phyloP scores from a whole-genome alignment of 2,113 vertebrate species.

The Indri indri region DNA sequence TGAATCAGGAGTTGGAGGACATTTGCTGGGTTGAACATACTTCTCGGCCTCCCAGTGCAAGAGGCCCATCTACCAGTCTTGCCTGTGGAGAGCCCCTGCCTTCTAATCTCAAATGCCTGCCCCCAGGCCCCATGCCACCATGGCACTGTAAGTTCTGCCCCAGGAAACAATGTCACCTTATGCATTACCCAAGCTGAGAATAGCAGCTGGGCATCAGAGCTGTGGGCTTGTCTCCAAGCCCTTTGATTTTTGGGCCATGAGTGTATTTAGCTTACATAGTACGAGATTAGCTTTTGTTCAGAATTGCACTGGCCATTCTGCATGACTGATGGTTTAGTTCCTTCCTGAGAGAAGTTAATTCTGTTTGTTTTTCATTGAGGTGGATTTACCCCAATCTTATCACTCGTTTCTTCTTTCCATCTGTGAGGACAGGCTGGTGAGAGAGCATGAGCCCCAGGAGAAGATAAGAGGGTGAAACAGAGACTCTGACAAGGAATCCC shows the following conservation, averaged over 20 bases:
- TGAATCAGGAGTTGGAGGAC: background rate
- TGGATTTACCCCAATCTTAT: background rate
- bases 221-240: background rate
- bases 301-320: background rate
- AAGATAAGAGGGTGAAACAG: background rate
- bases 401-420: background rate
- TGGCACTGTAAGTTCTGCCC: background rate
- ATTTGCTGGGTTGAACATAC: background rate
- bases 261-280: background rate
- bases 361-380: background rate
- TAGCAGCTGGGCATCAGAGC: background rate
- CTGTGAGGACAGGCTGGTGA: background rate
- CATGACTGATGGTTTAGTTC: background rate
- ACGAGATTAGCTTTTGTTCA: background rate
- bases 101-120: background rate
- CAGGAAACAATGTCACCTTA: background rate
- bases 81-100: background rate
- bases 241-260: background rate
- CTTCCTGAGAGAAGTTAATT: background rate
- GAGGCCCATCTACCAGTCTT: background rate
- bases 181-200: background rate
- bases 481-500: background rate
- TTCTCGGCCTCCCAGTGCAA: background rate
- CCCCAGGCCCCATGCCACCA: rapidly evolving
- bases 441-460: background rate